Percentiles rank a stretch among this genome's conserved stretches.
Evolutionary conservation across 2,888 invertebrate species (phyloP).

Genomic region (Eupeodes luniger): DNA sequence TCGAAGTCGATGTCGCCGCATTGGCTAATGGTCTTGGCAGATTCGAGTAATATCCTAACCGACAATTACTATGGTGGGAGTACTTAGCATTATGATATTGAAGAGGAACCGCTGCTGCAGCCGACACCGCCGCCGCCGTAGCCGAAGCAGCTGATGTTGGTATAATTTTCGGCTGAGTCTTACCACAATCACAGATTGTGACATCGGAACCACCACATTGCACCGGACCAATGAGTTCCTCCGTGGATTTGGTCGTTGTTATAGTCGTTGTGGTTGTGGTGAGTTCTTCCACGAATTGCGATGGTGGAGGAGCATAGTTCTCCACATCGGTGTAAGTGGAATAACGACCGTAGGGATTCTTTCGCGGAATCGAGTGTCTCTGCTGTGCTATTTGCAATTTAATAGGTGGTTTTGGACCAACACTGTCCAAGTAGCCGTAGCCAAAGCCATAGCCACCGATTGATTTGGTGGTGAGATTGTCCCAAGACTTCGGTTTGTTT

Average conservation of each 20-base stretch:
- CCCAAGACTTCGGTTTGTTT: conserved; percentile 94
- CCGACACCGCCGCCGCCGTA: conserved; percentile 47
- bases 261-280: conserved; percentile 85
- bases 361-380: conserved; percentile 84
- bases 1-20: conserved; percentile 79
- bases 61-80: conserved; percentile 82
- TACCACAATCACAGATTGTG: conserved; percentile 80
- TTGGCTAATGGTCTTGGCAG: conserved; percentile 81
- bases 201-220: conserved; percentile 81
- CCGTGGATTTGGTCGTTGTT: conserved; percentile 91
- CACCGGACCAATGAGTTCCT: conserved; percentile 87
- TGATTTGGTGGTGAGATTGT: conserved; percentile 93
- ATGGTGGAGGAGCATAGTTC: conserved; percentile 84
- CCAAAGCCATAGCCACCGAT: conserved; percentile 95
- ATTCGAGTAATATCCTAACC: conserved; percentile 83
- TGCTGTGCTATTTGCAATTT: conserved; percentile 85
- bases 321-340: conserved; percentile 84
- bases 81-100: conserved; percentile 79
- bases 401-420: conserved; percentile 83
- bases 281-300: conserved; percentile 84
- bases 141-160: conserved; percentile 77
- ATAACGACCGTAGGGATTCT: conserved; percentile 83
- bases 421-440: conserved; percentile 92
- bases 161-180: conserved; percentile 80
- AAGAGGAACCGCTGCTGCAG: conserved; percentile 24